These are phyloP conservation scores for Lichenostomus cassidix DNA, from an alignment of 2,113 vertebrate species.

Conservation along the genomic window DNA sequence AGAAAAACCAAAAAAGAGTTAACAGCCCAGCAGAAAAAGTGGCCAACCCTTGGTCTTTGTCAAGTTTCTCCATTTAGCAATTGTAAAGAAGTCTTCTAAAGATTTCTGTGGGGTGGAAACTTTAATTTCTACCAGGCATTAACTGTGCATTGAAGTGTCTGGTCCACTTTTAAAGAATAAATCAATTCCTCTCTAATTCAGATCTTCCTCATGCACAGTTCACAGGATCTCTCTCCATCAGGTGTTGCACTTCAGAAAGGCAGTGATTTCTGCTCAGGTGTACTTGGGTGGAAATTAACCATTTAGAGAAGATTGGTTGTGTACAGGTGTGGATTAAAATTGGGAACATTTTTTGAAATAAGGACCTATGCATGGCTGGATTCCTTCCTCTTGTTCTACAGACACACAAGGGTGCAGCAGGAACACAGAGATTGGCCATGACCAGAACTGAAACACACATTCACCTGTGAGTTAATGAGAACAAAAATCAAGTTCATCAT, in stretches of 20 bases:
- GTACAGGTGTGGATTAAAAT: neutral
- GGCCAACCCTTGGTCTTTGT: neutral
- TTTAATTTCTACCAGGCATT: neutral
- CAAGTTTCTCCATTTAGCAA: neutral
- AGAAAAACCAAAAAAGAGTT: neutral
- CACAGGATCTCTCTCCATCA: rapidly evolving
- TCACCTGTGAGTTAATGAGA: neutral
- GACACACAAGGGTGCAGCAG: neutral
- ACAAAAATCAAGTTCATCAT: neutral
- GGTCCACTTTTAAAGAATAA: neutral
- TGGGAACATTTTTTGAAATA: neutral
- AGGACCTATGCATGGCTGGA: neutral
- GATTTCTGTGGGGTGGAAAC: neutral
- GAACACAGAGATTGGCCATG: neutral
- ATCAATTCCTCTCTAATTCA: neutral
- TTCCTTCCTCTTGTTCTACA: neutral
- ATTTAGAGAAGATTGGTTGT: neutral
- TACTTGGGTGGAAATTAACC: neutral
- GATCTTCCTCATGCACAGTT: neutral
- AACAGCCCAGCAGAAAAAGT: neutral
- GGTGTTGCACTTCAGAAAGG: neutral
- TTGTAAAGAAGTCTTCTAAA: neutral
- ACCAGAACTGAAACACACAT: rapidly evolving
- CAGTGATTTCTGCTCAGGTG: neutral
- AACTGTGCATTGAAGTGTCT: neutral